Conservation (phyloP, 1,140 invertebrate genomes). For the Leptopilina clavipes region DNA sequence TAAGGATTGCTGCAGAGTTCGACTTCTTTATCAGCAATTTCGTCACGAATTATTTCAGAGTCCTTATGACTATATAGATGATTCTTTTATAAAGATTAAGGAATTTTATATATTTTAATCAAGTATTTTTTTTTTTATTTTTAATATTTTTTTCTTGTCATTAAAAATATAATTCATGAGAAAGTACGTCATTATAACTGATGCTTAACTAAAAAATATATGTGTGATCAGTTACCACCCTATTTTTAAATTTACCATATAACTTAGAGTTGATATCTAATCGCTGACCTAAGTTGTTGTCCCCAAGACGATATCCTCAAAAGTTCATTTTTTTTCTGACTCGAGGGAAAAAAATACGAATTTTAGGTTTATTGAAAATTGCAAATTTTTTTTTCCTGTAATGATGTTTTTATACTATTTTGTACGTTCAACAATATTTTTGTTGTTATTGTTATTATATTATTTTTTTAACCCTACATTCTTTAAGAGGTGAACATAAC, state of each 20-base stretch:
- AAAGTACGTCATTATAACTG: too few relatives aligned
- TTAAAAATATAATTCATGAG: background rate
- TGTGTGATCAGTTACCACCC: background rate
- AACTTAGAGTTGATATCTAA: background rate
- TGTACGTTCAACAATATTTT: too few relatives aligned
- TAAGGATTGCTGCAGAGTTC: constrained; percentile 47
- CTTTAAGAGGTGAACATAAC: too few relatives aligned
- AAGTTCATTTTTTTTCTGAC: constrained; percentile 22
- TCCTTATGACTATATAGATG: constrained; percentile 2
- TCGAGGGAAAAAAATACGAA: background rate
- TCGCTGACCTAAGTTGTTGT: background rate
- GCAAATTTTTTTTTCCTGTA: background rate
- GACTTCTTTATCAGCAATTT: constrained; percentile 19
- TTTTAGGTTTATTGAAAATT: background rate
- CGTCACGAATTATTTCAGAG: constrained; percentile 46
- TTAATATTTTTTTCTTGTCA: background rate
- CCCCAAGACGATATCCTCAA: constrained; percentile 16
- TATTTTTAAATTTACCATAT: background rate
- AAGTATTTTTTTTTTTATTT: background rate
- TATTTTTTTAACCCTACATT: too few relatives aligned
- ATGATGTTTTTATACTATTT: too few relatives aligned
- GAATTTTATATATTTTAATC: background rate
- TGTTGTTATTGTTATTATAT: too few relatives aligned
- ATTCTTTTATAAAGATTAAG: background rate
- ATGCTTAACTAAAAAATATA: background rate